Evolutionary conservation across 2,888 invertebrate genomes (phyloP).

Genomic region (Monochamus alternatus): DNA sequence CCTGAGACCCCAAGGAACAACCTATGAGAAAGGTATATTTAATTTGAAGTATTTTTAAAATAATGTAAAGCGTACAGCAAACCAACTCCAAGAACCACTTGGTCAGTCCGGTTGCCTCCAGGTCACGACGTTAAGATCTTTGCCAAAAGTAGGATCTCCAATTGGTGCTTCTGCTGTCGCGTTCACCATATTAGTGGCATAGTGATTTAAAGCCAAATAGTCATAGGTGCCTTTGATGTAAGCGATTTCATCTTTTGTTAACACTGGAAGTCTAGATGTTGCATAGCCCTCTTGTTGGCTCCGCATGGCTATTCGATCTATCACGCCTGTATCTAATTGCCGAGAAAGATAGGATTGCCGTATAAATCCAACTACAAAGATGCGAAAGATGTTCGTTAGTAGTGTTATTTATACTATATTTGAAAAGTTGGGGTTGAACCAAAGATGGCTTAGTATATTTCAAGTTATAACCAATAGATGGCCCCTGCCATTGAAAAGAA

Average conservation of each 20-base stretch:
- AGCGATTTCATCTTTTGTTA: constrained; percentile 76
- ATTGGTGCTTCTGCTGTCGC: constrained; percentile 36
- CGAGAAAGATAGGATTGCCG: constrained; percentile 77
- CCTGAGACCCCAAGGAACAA: constrained; percentile 72
- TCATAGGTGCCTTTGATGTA: constrained; percentile 69
- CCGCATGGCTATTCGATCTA: constrained; percentile 73
- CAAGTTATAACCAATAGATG: no score
- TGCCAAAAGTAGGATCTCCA: constrained; percentile 38
- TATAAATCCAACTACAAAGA: constrained; percentile 55
- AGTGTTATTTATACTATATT: no score
- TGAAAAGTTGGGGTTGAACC: no score
- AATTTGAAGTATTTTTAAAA: constrained; percentile 49
- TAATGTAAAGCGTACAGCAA: constrained; percentile 65
- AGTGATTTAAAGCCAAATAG: constrained; percentile 84
- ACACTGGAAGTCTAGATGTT: constrained; percentile 77
- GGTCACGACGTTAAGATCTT: constrained; percentile 65
- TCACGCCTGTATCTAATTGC: constrained; percentile 80
- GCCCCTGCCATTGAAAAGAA: no score
- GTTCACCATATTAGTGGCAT: constrained; percentile 75
- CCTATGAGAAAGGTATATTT: neutral
- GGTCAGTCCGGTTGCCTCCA: neutral
- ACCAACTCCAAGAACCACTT: constrained; percentile 69
- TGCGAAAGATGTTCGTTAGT: no score
- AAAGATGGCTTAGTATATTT: no score
- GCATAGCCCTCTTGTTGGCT: constrained; percentile 76